Base-by-base conservation (phyloP, 2,888 invertebrate genomes). In the Dermolepida albohirtum region DNA sequence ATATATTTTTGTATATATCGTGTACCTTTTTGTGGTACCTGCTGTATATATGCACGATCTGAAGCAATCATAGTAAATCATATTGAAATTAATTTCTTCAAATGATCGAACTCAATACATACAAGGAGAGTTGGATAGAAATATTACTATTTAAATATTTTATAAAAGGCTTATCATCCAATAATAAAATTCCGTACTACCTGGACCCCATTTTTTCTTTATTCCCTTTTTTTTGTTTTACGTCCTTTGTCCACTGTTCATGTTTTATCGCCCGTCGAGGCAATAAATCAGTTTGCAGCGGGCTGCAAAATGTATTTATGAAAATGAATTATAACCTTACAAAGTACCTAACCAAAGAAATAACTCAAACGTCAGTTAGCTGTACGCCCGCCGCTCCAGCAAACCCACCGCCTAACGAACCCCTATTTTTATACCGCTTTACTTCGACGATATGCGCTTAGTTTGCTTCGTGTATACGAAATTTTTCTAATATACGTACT, bases 311-410 rank as follows among this genome's bases (percentile, higher is more conserved):
- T 59, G 59, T 59, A 59, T 59, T 59, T 59, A 59, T 59, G 59
- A 59, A 59, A 59, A 59, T 59, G 59, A 59, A 59, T 59, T 59
- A 59, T 59, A 44, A 44, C 59, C 59, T 59, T 44, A 44, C 59
- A 59, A 59, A 59, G 59, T 59, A 59, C 59, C 59, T 44, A 44
- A 59, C 59, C 59, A 44, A 59, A 59, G 59, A 59, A 59, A 59
- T 59, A 59, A 59, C 59, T 59, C 59, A 59, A 59, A 59, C 44
- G 59, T 59, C 59, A 59, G 59, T 59, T 59, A 59, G 59, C 44
- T 17, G 44, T 44, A 16, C 44, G 59, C 59, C 29, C 59, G 59
- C 59, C 27, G 27, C 29, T 59, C 57, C 29, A 44, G 14, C 59
- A 14, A 44, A 44, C 29, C 44, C 44, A 14, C 59, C 34, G 27